Evolutionary conservation across 1,140 invertebrate genomes (phyloP).

Genomic region (Drosophila pallidifrons): DNA sequence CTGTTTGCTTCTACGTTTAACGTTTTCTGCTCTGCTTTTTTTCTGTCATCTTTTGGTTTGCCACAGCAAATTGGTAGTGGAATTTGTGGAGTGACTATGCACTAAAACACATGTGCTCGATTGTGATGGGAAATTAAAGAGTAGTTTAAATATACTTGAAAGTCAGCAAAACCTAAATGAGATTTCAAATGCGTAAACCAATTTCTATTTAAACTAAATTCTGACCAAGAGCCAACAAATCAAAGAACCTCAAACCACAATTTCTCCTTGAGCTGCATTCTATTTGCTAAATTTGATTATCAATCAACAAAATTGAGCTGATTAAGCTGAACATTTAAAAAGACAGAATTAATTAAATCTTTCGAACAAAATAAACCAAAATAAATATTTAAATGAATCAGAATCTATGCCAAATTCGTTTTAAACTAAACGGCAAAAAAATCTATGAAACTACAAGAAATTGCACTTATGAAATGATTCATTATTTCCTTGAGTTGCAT

Average conservation of each 20-base stretch:
- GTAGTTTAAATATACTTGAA: slow-evolving; percentile 17
- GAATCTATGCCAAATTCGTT: too few species aligned
- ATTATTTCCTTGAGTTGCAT: too few species aligned
- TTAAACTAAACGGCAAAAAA: too few species aligned
- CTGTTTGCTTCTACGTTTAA: not conserved
- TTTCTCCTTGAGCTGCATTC: too few species aligned
- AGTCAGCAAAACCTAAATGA: not conserved
- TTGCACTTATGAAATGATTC: too few species aligned
- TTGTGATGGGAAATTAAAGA: slow-evolving; percentile 6
- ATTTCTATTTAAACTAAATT: not conserved
- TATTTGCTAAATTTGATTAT: too few species aligned
- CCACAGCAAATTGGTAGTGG: slow-evolving; percentile 9
- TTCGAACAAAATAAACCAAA: too few species aligned
- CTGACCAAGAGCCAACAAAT: not conserved
- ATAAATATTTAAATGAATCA: too few species aligned
- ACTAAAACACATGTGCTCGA: slow-evolving; percentile 10
- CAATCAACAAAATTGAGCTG: too few species aligned
- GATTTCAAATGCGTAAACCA: not conserved
- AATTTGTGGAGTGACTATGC: slow-evolving; percentile 25
- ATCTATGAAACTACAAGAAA: too few species aligned
- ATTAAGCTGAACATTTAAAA: too few species aligned
- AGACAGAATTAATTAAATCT: too few species aligned
- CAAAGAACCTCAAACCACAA: not conserved
- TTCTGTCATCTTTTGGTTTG: not conserved
- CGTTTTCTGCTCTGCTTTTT: not conserved